Conservation (phyloP, 2,797 vertebrate genomes). For the Crax fasciolata region DNA sequence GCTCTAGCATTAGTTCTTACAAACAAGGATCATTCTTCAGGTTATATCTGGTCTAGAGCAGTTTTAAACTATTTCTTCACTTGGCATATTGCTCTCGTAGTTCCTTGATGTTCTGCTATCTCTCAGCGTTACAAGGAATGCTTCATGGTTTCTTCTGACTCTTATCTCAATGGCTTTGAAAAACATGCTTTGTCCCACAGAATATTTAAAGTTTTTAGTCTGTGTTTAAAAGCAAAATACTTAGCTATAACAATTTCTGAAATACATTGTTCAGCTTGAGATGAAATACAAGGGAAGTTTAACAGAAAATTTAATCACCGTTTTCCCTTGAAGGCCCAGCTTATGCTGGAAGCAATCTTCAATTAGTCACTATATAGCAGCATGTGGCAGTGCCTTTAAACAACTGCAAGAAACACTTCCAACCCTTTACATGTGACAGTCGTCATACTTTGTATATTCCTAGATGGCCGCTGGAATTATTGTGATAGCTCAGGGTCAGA, state of each 20-base stretch:
- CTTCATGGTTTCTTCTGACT: not conserved
- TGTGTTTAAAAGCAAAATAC: not conserved
- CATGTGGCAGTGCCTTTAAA: not conserved
- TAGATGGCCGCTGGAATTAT: accelerated
- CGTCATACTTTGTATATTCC: not conserved
- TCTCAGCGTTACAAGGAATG: not conserved
- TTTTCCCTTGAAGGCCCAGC: not conserved
- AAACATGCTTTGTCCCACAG: not conserved
- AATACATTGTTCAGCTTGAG: accelerated
- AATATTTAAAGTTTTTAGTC: not conserved
- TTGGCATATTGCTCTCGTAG: not conserved
- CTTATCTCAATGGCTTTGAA: not conserved
- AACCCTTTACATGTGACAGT: not conserved
- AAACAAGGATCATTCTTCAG: not conserved
- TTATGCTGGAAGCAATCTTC: not conserved
- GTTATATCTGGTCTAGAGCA: not conserved
- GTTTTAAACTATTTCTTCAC: not conserved
- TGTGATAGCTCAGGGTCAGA: not conserved
- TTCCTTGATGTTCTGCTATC: not conserved
- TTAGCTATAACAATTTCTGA: not conserved
- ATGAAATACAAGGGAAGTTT: not conserved
- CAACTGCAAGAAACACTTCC: not conserved
- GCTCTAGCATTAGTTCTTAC: not conserved
- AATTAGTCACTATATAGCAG: not conserved
- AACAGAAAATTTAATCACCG: not conserved